Evolutionary conservation across 2,113 vertebrate genomes (phyloP).

Genomic region (Solea senegalensis): DNA sequence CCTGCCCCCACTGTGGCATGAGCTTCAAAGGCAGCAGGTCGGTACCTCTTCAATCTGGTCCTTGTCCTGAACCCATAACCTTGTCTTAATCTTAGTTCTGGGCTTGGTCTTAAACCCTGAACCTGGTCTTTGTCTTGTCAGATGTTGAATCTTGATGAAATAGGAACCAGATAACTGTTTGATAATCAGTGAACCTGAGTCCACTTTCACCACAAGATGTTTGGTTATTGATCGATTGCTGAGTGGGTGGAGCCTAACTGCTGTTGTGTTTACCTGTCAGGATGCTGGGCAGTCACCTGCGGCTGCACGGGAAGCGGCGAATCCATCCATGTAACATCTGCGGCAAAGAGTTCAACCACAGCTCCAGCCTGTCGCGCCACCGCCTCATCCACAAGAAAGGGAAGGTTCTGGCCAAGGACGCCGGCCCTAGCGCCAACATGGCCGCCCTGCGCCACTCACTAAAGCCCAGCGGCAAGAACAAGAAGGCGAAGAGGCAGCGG

Average conservation of each 20-base stretch:
- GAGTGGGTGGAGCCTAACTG: neutral
- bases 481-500: constrained; percentile 58
- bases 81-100: neutral
- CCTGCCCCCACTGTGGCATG: constrained; percentile 76
- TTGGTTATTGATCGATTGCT: neutral
- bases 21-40: constrained; percentile 77
- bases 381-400: constrained; percentile 82
- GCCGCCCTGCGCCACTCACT: constrained; percentile 51
- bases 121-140: neutral
- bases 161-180: neutral
- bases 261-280: constrained; percentile 34
- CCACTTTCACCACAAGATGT: neutral
- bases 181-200: too few species aligned
- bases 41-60: neutral
- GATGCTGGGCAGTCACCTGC: constrained; percentile 75
- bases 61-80: too few species aligned
- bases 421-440: constrained; percentile 16
- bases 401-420: constrained; percentile 54
- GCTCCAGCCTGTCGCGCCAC: constrained; percentile 82
- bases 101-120: neutral
- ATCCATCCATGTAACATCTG: constrained; percentile 81
- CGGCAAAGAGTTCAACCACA: constrained; percentile 83
- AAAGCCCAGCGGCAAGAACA: constrained; percentile 51
- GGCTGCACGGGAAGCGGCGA: constrained; percentile 74
- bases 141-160: neutral